Base-by-base conservation (phyloP, 2,888 invertebrate genomes). In the Ophion ellenae region DNA sequence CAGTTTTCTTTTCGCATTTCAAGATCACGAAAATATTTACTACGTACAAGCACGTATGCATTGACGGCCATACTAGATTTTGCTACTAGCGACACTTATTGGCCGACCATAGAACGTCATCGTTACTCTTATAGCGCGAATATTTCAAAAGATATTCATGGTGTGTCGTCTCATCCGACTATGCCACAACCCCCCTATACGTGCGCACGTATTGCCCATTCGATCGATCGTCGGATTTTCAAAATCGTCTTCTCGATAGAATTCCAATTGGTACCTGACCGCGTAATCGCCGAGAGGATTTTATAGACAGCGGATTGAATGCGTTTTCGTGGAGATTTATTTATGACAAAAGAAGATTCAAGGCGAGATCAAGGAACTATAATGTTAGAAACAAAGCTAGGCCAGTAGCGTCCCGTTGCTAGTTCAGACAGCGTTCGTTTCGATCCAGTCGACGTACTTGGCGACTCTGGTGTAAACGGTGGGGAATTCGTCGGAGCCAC, bases 401-500 rank as follows among this genome's bases (percentile, higher is more conserved):
- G 5, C 17, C 66, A 36, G 32, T 66, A 66, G 66, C 14, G 32
- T 64, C 24, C 45, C 14, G 24, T 66, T 45, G 45, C 61, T 53
- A 14, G 64, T 59, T 87, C 70, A 89, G 32, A 88, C 32, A 2
- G 89, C 84, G 45, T 91, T 59, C 2, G 80, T 14, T 14, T 86
- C 36, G 57, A 92, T 90, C 92, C 92, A 92, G 57, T 89, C 78
- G 7, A 91, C 67, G 61, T 88, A 90, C 59, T 90, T 64, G 5
- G 88, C 7, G 1, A 92, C 91, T 63, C 91, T 89, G 0, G 92
- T 92, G 84, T 89, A 92, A 47, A 92, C 91, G n/a, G 91, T 90
- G 4, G 92, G 92, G 59, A 90, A 92, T 24, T 84, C 73, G 4
- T 81, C 85, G 4, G 81, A 82, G 14, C 91, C 91, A 73, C 92